Evolutionary conservation across 1,140 invertebrate species (phyloP).

Genomic region (Drosophila aff.): DNA sequence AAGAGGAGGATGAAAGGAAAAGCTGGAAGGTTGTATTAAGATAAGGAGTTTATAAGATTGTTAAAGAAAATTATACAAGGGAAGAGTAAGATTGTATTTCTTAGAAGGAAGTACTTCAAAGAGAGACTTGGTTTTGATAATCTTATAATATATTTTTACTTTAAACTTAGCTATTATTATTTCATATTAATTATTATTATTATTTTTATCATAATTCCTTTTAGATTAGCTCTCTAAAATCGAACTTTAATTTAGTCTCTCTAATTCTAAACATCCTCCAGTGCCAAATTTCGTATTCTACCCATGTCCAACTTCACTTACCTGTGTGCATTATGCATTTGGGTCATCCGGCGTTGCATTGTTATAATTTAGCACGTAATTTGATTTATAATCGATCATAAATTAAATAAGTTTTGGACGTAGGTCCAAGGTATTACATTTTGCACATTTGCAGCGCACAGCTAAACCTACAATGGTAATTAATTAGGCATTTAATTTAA

Average conservation of each 20-base stretch:
- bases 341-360: slow-evolving; percentile 15
- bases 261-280: background rate
- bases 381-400: slow-evolving; percentile 51
- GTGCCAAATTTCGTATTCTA: background rate
- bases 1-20: background rate
- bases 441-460: slow-evolving; percentile 34
- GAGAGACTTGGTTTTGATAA: background rate
- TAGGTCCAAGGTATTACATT: slow-evolving; percentile 32
- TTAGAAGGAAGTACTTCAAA: background rate
- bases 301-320: background rate
- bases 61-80: background rate
- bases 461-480: slow-evolving; percentile 41
- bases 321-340: slow-evolving; percentile 16
- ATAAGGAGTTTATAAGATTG: background rate
- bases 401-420: slow-evolving; percentile 38
- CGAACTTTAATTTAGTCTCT: background rate
- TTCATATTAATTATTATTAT: background rate
- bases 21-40: background rate
- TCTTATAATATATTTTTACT: background rate
- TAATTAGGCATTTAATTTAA: slow-evolving; percentile 76
- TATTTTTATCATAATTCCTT: background rate
- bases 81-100: background rate
- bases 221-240: background rate
- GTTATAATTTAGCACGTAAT: slow-evolving; percentile 27
- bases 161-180: too few species aligned